Evolutionary conservation across 2,888 invertebrate species (phyloP).

Genomic region (Strigamia maritima): DNA sequence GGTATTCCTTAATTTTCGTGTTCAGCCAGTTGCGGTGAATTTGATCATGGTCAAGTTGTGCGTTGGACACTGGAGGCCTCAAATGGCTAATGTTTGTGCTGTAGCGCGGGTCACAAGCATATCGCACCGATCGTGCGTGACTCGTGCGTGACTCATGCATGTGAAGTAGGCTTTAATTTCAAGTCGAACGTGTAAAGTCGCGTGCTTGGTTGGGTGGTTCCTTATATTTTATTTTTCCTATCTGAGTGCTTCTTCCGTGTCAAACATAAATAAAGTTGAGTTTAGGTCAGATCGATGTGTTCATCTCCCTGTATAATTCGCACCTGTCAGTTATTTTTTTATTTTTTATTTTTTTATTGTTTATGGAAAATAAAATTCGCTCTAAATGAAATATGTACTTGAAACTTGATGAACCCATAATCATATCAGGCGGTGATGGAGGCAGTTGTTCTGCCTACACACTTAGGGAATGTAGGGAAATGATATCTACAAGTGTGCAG

Average conservation of each 20-base stretch:
- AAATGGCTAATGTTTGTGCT: not conserved
- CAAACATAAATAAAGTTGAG: conserved; percentile 7
- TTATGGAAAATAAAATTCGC: not conserved
- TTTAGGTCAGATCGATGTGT: not conserved
- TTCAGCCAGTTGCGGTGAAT: too few species aligned
- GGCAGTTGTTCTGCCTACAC: not conserved
- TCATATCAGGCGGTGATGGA: not conserved
- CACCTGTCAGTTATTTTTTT: not conserved
- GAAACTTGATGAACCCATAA: not conserved
- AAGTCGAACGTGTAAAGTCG: not conserved
- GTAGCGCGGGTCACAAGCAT: too few species aligned
- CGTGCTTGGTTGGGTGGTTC: not conserved
- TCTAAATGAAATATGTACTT: not conserved
- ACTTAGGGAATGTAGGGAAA: not conserved
- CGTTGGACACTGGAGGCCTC: too few species aligned
- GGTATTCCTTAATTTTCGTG: too few species aligned
- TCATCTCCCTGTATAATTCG: not conserved
- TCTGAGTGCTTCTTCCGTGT: not conserved
- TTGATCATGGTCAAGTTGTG: too few species aligned
- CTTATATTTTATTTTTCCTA: not conserved
- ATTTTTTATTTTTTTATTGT: not conserved
- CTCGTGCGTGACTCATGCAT: too few species aligned
- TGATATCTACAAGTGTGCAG: not conserved
- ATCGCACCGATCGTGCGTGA: too few species aligned
- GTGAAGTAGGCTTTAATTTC: not conserved